phyloP scores from a whole-genome alignment of 2,113 vertebrate species.

The Pelecanoides urinatrix region DNA sequence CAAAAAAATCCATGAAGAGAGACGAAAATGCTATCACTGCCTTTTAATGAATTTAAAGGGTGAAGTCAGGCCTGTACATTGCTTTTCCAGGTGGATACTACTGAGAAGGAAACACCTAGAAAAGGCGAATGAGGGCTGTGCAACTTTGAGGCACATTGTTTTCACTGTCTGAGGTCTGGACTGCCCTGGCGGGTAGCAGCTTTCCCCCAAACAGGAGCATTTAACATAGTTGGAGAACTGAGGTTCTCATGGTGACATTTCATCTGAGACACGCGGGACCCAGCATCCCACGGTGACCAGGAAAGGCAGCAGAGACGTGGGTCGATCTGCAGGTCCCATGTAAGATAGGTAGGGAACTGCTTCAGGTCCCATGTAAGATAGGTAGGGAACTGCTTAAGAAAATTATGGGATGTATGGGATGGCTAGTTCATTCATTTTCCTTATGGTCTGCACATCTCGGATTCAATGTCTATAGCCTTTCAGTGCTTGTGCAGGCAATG shows the following conservation, averaged over 20 bases:
- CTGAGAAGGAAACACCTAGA: background rate
- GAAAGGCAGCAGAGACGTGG: background rate
- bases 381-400: background rate
- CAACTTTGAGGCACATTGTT: background rate
- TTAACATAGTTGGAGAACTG: background rate
- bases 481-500: background rate
- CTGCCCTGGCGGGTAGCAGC: background rate
- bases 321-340: background rate
- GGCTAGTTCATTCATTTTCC: background rate
- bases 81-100: background rate
- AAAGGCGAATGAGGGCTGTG: background rate
- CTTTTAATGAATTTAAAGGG: background rate
- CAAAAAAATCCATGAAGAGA: background rate
- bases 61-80: background rate
- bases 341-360: background rate
- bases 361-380: background rate
- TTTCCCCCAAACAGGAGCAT: background rate
- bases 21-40: background rate
- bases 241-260: background rate
- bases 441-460: accelerated
- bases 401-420: background rate
- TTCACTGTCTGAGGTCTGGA: background rate
- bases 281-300: background rate
- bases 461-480: background rate
- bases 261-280: background rate